Conservation (phyloP, 2,113 vertebrate species). For the Hippocampus zosterae region DNA sequence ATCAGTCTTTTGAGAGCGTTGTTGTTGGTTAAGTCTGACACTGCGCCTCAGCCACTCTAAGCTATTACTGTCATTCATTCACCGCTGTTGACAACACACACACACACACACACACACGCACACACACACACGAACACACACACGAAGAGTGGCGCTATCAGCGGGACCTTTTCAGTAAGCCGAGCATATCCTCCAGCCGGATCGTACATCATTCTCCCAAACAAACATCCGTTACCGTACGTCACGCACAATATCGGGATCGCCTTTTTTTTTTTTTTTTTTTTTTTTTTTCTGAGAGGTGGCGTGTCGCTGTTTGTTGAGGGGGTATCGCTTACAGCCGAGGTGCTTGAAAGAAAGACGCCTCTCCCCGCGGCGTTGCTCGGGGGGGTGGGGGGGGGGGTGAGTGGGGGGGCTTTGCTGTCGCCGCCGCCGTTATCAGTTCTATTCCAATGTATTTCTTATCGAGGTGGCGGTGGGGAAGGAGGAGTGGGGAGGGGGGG, state of each 20-base stretch:
- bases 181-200: conserved; percentile 57
- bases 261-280: conserved; percentile 23
- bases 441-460: conserved; percentile 99
- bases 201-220: conserved; percentile 45
- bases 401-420: conserved; percentile 84
- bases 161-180: conserved; percentile 68
- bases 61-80: conserved; percentile 61
- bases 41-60: conserved; percentile 53
- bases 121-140: conserved; percentile 3
- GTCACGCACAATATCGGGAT: conserved; percentile 52
- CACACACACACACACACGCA: conserved; percentile 23
- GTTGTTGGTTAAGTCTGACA: conserved; percentile 59
- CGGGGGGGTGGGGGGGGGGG: conserved; percentile 72
- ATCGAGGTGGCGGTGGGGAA: conserved; percentile 74
- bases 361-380: conserved; percentile 68
- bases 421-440: conserved; percentile 91
- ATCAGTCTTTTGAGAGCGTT: conserved; percentile 46
- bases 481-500: conserved; percentile 56
- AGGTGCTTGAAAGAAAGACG: conserved; percentile 75
- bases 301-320: conserved; percentile 78
- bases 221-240: conserved; percentile 30
- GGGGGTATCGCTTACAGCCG: conserved; percentile 89
- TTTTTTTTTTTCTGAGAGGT: conserved; percentile 27
- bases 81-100: conserved; percentile 47
- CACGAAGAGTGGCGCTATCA: conserved; percentile 45